Evolutionary conservation across 2,888 invertebrate genomes (phyloP), one percentile per base, ranked within the genome.

Genomic region (Tetropium fuscum): DNA sequence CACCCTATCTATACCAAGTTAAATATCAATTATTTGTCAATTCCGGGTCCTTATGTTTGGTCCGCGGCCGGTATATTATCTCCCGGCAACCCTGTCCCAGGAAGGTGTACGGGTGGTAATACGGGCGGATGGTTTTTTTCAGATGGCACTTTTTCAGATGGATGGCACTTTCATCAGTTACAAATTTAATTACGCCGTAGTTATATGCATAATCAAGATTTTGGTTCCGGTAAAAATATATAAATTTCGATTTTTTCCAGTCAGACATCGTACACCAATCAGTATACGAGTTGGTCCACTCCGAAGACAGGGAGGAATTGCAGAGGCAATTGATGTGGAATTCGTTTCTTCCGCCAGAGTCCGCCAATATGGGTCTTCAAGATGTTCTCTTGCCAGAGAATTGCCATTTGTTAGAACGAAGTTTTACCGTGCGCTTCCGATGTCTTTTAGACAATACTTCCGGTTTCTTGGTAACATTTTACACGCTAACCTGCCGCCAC

Each of bases 181-280:
- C n/a, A n/a, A n/a, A n/a, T n/a, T n/a, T n/a, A n/a, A n/a, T n/a
- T n/a, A n/a, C n/a, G n/a, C n/a, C n/a, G n/a, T n/a, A n/a, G n/a
- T n/a, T n/a, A n/a, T n/a, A n/a, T n/a, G n/a, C n/a, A n/a, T n/a
- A n/a, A n/a, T n/a, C n/a, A n/a, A n/a, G n/a, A n/a, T 19, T 44
- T 19, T 19, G 3, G 4, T 4, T 3, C n/a, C n/a, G n/a, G 8
- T n/a, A 11, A 45, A 8, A 19, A 22, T 16, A 2, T 16, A 32
- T 8, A 2, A 30, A 34, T 7, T 43, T 30, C 15, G 5, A n/a
- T 22, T 57, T 72, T 70, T 88, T 90, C 22, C 87, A 99, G 98
- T 99, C 98, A 73, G 99, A 99, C 83, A 98, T 99, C 75, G 97
- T 99, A 59, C 99, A 99, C 83, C 99, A 99, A 81, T 97, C 97